Base-by-base conservation (phyloP, 2,113 vertebrate genomes). In the Scomber colias region DNA sequence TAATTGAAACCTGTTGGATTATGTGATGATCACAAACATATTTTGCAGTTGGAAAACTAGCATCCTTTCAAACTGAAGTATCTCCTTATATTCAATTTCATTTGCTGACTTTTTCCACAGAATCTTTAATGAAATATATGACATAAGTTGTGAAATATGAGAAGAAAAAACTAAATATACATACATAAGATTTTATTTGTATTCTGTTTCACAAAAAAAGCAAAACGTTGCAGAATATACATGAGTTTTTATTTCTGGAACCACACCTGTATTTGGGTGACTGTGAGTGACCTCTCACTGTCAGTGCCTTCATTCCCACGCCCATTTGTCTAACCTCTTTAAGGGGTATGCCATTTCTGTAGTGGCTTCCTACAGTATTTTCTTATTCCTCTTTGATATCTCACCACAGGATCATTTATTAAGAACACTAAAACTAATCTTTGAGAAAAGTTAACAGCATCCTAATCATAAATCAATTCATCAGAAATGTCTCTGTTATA, bases 1-100 rank as follows among this genome's bases (percentile, higher is more conserved):
- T 53, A n/a, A 74, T 57, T 15, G n/a, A 67, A 73, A 63, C 24
- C 44, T 30, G 55, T 60, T 49, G n/a, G 14, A 45, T 49, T 50
- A 14, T 50, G 4, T 44, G 12, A 35, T 27, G 8, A 40, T 57
- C 19, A 35, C 15, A 69, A 71, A 45, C 9, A 63, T 5, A 21
- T 19, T 76, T 44, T 30, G 4, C 10, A 50, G 16, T 31, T 16
- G 30, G 48, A 61, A 72, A 77, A 35, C 30, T 53, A 17, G 5
- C 68, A 45, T 72, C 53, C 11, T 14, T 55, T 56, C n/a, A 44
- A 57, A 44, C 35, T 40, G 31, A 35, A 35, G 7, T 5, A 4
- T 35, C 7, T 27, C 24, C 24, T 27, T 27, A 27, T 27, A 27
- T 27, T 2, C 2, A 27, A 27, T 27, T 27, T 27, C 24, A 27